Conservation (phyloP, 2,113 vertebrate species). For the Globicephala melas region DNA sequence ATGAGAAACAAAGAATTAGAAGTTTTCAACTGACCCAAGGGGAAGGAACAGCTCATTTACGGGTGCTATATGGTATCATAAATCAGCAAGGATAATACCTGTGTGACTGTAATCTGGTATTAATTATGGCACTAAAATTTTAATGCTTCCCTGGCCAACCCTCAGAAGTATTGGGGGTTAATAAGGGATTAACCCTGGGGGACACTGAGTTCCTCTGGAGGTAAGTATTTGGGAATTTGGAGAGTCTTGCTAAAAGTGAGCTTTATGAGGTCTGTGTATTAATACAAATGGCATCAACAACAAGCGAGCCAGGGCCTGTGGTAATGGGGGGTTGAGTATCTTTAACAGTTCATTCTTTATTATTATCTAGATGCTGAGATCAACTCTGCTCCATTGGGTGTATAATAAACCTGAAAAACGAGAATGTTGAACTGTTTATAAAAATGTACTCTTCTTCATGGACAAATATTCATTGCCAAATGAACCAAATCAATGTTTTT, state of each 20-base stretch:
- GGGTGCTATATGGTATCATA: background rate
- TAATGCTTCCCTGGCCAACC: constrained; percentile 6
- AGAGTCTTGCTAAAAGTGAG: background rate
- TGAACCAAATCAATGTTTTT: background rate
- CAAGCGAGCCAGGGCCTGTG: background rate
- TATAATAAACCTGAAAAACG: constrained; percentile 33
- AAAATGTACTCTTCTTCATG: background rate
- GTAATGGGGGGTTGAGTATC: background rate
- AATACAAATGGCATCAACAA: background rate
- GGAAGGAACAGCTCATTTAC: constrained; percentile 28
- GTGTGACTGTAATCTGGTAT: background rate
- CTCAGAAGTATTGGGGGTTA: background rate
- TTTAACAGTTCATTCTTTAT: background rate
- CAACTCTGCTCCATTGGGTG: background rate
- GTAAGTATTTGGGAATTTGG: background rate
- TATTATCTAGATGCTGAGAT: background rate
- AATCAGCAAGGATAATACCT: constrained; percentile 6
- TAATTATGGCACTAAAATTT: constrained; percentile 44
- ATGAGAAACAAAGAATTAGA: constrained; percentile 37
- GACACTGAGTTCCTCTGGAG: background rate
- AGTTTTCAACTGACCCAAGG: background rate
- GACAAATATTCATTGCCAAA: background rate
- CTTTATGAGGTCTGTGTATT: background rate
- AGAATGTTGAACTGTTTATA: background rate
- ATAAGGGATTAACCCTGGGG: background rate